Conservation (phyloP, 2,888 invertebrate species). For the Ophion slaviceki region DNA sequence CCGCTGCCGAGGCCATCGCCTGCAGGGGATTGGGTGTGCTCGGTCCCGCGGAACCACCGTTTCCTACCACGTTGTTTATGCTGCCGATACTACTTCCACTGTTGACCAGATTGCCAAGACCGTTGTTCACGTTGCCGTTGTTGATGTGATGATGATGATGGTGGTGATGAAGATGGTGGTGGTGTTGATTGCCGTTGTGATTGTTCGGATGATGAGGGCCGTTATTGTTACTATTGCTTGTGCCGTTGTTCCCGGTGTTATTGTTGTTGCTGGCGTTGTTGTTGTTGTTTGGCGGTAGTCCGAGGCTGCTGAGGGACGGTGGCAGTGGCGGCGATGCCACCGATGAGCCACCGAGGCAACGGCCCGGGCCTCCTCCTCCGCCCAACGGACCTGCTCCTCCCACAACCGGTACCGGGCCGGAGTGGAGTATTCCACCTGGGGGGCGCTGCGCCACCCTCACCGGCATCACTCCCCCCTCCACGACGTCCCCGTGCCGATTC, state of each 20-base stretch:
- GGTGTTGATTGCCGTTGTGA: constrained; percentile 64
- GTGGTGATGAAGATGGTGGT: constrained; percentile 78
- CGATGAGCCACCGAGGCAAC: constrained; percentile 85
- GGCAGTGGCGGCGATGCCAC: constrained; percentile 80
- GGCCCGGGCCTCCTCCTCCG: constrained; percentile 83
- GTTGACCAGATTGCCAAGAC: constrained; percentile 50
- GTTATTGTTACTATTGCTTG: constrained; percentile 61
- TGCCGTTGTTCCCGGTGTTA: constrained; percentile 3
- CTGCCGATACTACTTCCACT: constrained; percentile 77
- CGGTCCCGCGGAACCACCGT: constrained; percentile 47
- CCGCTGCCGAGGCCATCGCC: constrained; percentile 82
- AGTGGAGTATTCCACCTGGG: constrained; percentile 87
- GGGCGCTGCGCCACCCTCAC: constrained; percentile 87
- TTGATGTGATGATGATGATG: constrained; percentile 76
- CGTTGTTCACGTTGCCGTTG: constrained; percentile 48
- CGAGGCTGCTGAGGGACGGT: constrained; percentile 75
- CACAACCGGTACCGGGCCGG: constrained; percentile 86
- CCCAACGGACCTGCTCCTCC: constrained; percentile 87
- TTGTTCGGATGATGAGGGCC: constrained; percentile 49
- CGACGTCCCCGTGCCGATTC: constrained; percentile 78
- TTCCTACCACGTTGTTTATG: constrained; percentile 51
- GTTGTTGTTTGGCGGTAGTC: constrained; percentile 65
- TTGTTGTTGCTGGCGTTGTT: constrained; percentile 49
- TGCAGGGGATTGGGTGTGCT: constrained; percentile 79
- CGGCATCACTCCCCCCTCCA: constrained; percentile 84